Conservation (phyloP, 2,113 vertebrate genomes). For the Leptosomus discolor region DNA sequence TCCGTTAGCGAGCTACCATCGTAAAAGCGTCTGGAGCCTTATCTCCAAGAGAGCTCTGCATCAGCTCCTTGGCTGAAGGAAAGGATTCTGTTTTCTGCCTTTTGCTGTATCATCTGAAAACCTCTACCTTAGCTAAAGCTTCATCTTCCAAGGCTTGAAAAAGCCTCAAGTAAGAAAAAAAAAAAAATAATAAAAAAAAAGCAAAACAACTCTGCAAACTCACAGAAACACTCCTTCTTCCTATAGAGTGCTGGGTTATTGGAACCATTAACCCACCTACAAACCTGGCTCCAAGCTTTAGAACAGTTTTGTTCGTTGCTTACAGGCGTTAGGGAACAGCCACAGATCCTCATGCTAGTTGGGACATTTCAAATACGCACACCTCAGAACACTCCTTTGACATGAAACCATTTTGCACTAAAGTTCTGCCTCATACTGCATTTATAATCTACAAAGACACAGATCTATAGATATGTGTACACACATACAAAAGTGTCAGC, state of each 20-base stretch:
- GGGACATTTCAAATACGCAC: rapidly evolving
- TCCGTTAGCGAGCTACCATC: not conserved
- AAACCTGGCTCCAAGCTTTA: not conserved
- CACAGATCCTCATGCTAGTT: not conserved
- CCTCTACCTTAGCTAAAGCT: not conserved
- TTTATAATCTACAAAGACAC: not conserved
- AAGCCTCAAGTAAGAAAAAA: not conserved
- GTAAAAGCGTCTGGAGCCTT: not conserved
- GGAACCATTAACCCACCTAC: not conserved
- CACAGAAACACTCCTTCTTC: not conserved
- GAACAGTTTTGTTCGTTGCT: not conserved
- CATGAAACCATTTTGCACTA: not conserved
- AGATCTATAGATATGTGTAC: not conserved
- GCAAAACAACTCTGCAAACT: not conserved
- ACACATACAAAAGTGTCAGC: rapidly evolving
- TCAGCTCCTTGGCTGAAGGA: not conserved
- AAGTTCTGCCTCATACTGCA: not conserved
- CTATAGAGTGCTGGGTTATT: not conserved
- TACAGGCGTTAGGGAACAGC: not conserved
- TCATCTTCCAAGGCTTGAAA: not conserved
- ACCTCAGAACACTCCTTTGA: not conserved
- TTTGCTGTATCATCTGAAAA: not conserved
- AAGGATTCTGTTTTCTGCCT: not conserved
- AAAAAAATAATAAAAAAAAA: not conserved
- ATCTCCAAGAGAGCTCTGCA: not conserved